These are phyloP conservation scores for Teinopalpus imperialis DNA, from an alignment of 2,888 invertebrate genomes.

Conservation along the genomic window DNA sequence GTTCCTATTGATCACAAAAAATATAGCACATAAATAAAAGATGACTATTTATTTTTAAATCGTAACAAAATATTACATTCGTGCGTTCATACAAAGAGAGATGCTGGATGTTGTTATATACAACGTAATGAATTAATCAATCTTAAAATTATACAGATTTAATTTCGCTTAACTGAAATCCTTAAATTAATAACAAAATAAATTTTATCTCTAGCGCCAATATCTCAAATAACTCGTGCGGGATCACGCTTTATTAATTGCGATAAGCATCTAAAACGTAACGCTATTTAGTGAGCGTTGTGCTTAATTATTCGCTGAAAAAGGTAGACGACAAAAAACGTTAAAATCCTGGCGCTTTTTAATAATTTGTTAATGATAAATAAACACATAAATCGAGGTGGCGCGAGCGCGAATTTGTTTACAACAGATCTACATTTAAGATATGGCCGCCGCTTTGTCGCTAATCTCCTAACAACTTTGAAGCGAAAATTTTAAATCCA, in stretches of 20 bases:
- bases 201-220: slow-evolving; percentile 1
- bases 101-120: too few relatives aligned
- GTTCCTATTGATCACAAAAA: too few relatives aligned
- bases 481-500: slow-evolving; percentile 76
- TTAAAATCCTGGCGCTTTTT: slow-evolving; percentile 62
- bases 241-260: slow-evolving; percentile 46
- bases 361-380: slow-evolving; percentile 83
- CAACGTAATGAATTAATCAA: too few relatives aligned
- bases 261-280: slow-evolving; percentile 61
- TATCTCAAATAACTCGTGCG: slow-evolving; percentile 23
- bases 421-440: slow-evolving; percentile 81
- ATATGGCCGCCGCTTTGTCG: slow-evolving; percentile 77
- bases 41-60: too few relatives aligned
- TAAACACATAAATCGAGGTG: slow-evolving; percentile 79
- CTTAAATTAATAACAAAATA: too few relatives aligned
- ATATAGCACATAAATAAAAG: too few relatives aligned
- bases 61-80: too few relatives aligned
- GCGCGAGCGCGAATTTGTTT: slow-evolving; percentile 78
- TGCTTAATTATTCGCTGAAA: slow-evolving; percentile 52
- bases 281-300: slow-evolving; percentile 40
- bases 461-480: slow-evolving; percentile 80
- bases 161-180: too few relatives aligned
- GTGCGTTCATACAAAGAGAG: too few relatives aligned
- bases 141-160: too few relatives aligned
- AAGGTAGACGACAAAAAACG: slow-evolving; percentile 60